Percentiles rank a stretch among this genome's conserved stretches.
These are phyloP conservation scores for Synchiropus splendidus DNA, from an alignment of 2,113 vertebrate species.

Conservation along the genomic window DNA sequence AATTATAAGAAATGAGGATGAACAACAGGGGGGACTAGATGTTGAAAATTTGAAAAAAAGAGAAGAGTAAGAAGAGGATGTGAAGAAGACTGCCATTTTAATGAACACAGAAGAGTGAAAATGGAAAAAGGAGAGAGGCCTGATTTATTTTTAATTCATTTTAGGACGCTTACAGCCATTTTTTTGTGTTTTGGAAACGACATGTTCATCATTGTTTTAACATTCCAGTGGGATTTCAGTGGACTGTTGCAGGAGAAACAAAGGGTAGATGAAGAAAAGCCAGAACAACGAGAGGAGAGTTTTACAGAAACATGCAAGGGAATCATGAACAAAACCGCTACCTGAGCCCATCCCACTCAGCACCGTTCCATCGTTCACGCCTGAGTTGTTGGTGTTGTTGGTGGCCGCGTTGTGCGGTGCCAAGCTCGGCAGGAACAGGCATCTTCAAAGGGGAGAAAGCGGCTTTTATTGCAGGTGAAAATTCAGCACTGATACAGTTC, in stretches of 20 bases:
- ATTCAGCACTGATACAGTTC: background rate
- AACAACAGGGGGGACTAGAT: too few relatives aligned
- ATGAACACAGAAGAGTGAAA: background rate
- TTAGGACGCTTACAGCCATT: too few relatives aligned
- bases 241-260: too few relatives aligned
- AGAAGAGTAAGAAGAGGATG: background rate
- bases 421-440: constrained; percentile 91
- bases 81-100: background rate
- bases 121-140: background rate
- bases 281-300: background rate
- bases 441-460: constrained; percentile 60
- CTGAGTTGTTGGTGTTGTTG: constrained; percentile 79
- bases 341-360: constrained; percentile 90
- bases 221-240: too few relatives aligned
- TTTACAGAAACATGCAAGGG: background rate
- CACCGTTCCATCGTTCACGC: constrained; percentile 82
- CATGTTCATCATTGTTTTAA: too few relatives aligned
- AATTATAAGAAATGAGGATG: too few relatives aligned
- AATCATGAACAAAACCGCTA: constrained; percentile 31
- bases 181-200: too few relatives aligned
- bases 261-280: background rate
- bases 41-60: too few relatives aligned
- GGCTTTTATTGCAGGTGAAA: background rate
- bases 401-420: constrained; percentile 90
- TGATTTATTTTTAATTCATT: too few relatives aligned